These are phyloP conservation scores for Balanococcus diminutus DNA, from an alignment of 2,888 invertebrate species.

Conservation along the genomic window DNA sequence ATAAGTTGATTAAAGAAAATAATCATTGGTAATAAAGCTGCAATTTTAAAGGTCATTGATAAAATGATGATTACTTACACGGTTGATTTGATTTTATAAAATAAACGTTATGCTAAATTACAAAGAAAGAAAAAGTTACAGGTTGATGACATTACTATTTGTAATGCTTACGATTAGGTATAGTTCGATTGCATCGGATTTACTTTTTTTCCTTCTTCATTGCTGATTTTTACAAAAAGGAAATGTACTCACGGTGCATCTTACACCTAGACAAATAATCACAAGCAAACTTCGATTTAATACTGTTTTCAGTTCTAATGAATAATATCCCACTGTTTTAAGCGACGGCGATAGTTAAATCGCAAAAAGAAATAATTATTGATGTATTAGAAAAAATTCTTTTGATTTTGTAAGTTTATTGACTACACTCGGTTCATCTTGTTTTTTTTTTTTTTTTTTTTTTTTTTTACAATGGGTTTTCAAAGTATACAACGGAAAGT, in stretches of 20 bases:
- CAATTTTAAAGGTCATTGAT: conserved; percentile 27
- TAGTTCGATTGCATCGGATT: background rate
- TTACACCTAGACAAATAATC: background rate
- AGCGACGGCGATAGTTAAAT: background rate
- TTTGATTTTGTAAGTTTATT: background rate
- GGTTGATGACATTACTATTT: conserved; percentile 35
- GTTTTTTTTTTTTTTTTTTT: background rate
- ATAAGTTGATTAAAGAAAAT: background rate
- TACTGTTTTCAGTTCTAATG: background rate
- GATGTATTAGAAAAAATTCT: background rate
- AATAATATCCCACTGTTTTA: background rate
- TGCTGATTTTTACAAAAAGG: background rate
- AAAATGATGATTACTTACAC: conserved; percentile 37
- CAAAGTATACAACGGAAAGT: conserved; percentile 22
- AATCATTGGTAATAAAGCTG: background rate
- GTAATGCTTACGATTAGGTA: conserved; percentile 38
- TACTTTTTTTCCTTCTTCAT: background rate
- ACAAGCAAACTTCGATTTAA: background rate
- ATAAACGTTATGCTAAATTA: conserved; percentile 40
- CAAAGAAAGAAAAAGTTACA: conserved; percentile 42
- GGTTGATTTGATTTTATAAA: conserved; percentile 30
- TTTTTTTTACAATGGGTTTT: background rate
- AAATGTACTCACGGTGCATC: background rate
- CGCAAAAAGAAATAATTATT: background rate
- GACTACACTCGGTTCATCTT: background rate